Evolutionary conservation across 2,113 vertebrate species (phyloP), one percentile per base, ranked within the genome.

Genomic region (Coracopsis vasa): DNA sequence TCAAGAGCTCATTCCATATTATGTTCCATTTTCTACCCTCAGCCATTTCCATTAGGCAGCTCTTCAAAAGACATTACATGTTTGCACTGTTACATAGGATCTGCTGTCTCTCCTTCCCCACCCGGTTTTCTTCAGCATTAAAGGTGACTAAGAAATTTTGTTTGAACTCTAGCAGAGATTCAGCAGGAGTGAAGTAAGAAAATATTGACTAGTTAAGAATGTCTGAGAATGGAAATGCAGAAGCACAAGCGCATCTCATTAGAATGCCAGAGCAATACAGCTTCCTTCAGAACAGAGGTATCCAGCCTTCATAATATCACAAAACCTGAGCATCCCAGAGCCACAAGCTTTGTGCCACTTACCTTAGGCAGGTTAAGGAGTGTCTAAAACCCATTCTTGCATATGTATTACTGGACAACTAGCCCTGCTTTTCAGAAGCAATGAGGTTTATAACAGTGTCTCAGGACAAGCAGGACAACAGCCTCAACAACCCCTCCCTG

Each of bases 21-120:
- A 94, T 87, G 87, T 92, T 95, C 94, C 86, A 94, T 90, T 96
- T 96, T 96, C 94, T 96, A 89, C 42, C 86, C 88, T 86, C 60
- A 91, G 96, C 72, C 88, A 70, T 86, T 92, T 96, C 95, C 90
- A 94, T 94, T 92, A 96, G 90, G 83, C 90, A 96, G 90, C 92
- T 95, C 93, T 95, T 95, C 87, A 95, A 80, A 94, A 94, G 88
- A 80, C 90, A 96, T 93, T 92, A 94, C 87, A 92, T 88, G 82
- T 97, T 95, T 96, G 90, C 74, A 80, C 86, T 75, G 88, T 50
- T 96, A 88, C 89, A 95, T 8, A 69, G 89, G 83, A 88, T 58
- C 54, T 88, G 73, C 84, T 42, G 31, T 47, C 54, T 92, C 85
- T 73, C 47, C 73, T 71, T 96, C 74, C 78, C 73, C 79, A 77